Evolutionary conservation across 1,140 invertebrate genomes (phyloP).

Genomic region (Drosophila jambulina): DNA sequence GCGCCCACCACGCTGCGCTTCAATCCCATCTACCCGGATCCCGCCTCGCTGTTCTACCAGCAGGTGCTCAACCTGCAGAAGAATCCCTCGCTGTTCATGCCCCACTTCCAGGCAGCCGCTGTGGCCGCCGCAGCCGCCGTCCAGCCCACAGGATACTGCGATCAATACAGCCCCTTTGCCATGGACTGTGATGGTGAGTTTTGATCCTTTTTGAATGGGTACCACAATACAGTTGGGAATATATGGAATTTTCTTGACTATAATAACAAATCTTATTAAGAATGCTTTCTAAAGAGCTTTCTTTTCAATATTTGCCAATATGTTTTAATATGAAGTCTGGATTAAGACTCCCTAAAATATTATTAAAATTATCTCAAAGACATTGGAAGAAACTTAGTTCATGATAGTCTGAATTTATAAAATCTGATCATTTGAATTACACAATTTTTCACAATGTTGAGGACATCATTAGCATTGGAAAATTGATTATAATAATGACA

Average conservation of each 20-base stretch:
- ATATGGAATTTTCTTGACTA: background rate
- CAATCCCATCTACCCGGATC: slow-evolving; percentile 76
- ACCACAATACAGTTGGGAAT: background rate
- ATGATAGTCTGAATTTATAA: no score
- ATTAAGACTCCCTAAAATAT: background rate
- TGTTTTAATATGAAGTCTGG: background rate
- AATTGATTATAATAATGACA: slow-evolving; percentile 17
- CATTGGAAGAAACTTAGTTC: background rate
- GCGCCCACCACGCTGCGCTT: slow-evolving; percentile 71
- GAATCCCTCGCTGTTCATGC: slow-evolving; percentile 79
- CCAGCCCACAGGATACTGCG: slow-evolving; percentile 72
- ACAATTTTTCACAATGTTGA: background rate
- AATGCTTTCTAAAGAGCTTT: background rate
- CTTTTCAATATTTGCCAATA: background rate
- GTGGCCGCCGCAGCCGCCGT: slow-evolving; percentile 75
- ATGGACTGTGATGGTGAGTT: slow-evolving; percentile 78
- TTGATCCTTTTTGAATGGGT: background rate
- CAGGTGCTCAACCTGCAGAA: slow-evolving; percentile 80
- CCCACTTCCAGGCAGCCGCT: slow-evolving; percentile 78
- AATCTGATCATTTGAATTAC: background rate
- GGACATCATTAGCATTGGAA: slow-evolving; percentile 45
- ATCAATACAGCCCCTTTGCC: slow-evolving; percentile 73
- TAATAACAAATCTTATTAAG: background rate
- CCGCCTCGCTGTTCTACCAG: slow-evolving; percentile 78
- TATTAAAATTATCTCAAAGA: background rate